Evolutionary conservation across 2,797 vertebrate genomes (phyloP).

Genomic region (Nasua narica): DNA sequence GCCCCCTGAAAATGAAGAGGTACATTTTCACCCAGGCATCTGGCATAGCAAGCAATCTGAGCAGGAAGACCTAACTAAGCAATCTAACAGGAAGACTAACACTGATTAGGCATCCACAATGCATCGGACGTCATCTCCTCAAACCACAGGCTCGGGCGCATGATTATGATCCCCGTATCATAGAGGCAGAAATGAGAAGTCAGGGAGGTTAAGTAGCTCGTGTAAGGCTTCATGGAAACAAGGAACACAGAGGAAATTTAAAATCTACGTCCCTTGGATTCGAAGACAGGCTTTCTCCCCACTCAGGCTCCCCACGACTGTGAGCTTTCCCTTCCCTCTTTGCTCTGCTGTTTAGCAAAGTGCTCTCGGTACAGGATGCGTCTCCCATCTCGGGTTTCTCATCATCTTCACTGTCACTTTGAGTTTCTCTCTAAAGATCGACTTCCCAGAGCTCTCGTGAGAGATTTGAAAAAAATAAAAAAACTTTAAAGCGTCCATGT

Average conservation of each 20-base stretch:
- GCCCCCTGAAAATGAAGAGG: background rate
- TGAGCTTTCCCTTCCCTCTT: background rate
- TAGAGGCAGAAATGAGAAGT: background rate
- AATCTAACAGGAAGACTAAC: too few species aligned
- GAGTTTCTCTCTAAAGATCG: slow-evolving; percentile 64
- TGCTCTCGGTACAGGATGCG: background rate
- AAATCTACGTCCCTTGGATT: background rate
- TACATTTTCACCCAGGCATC: background rate
- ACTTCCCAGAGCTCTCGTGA: slow-evolving; percentile 60
- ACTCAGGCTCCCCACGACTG: background rate
- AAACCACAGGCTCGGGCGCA: background rate
- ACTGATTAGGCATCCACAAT: accelerated
- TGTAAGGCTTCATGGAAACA: background rate
- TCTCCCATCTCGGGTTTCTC: slow-evolving; percentile 47
- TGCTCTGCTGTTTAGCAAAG: slow-evolving; percentile 1
- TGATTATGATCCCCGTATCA: background rate
- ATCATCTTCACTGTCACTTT: slow-evolving; percentile 58
- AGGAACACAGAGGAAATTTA: background rate
- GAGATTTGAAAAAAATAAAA: background rate
- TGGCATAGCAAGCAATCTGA: background rate
- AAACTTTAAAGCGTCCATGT: slow-evolving; percentile 13
- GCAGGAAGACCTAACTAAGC: background rate
- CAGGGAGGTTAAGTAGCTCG: background rate
- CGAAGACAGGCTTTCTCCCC: background rate
- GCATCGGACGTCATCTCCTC: background rate